Conservation (phyloP, 2,888 invertebrate genomes). For the Apeira syringaria region DNA sequence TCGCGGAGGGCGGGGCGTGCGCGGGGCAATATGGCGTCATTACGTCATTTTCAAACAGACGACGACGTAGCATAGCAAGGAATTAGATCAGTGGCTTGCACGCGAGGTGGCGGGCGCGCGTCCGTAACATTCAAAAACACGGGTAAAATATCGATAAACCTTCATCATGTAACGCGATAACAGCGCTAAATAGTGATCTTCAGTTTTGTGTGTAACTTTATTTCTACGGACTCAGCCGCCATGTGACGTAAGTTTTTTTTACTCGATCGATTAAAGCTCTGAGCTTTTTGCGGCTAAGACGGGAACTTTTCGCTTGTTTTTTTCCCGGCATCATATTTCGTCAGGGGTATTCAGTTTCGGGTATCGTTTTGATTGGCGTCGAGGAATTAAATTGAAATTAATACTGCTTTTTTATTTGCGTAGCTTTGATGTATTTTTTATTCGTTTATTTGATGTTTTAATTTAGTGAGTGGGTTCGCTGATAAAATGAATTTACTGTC, state of each 20-base stretch:
- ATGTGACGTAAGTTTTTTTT: conserved; percentile 55
- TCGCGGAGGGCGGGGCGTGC: conserved; percentile 43
- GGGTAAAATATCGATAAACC: conserved; percentile 28
- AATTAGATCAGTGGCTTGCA: conserved; percentile 78
- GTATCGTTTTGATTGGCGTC: conserved; percentile 33
- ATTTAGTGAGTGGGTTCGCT: background rate
- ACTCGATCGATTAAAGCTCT: conserved; percentile 52
- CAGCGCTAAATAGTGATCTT: conserved; percentile 18
- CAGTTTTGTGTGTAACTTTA: conserved; percentile 37
- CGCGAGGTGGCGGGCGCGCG: conserved; percentile 50
- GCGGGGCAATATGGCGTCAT: conserved; percentile 68
- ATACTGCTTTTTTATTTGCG: conserved; percentile 22
- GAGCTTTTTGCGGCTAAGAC: conserved; percentile 46
- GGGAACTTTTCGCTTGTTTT: conserved; percentile 44
- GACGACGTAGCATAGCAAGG: conserved; percentile 54
- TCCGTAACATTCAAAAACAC: conserved; percentile 28
- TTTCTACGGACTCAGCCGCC: conserved; percentile 36
- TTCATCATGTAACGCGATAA: conserved; percentile 17
- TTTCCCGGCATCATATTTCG: conserved; percentile 44
- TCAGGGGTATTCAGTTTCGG: conserved; percentile 33
- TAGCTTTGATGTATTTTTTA: conserved; percentile 10
- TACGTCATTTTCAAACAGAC: conserved; percentile 77
- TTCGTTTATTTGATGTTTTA: conserved; percentile 6
- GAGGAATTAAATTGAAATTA: conserved; percentile 27
- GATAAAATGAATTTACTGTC: background rate